Percentiles rank a stretch among this genome's conserved stretches.
Evolutionary conservation across 2,888 invertebrate species (phyloP).

Genomic region (Apocheima hispidaria): DNA sequence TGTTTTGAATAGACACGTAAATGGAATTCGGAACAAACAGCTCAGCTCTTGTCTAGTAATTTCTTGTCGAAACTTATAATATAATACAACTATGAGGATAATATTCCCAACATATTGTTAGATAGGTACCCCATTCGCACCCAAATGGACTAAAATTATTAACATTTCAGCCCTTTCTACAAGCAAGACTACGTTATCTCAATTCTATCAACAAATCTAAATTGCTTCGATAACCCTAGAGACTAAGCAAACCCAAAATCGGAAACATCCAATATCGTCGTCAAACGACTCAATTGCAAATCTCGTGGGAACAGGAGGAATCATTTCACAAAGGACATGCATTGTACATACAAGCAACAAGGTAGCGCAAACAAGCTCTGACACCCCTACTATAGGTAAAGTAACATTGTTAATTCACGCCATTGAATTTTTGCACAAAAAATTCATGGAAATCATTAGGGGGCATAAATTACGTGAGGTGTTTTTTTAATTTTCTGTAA

Average conservation of each 20-base stretch:
- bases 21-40: background rate
- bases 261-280: slow-evolving; percentile 41
- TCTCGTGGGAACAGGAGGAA: slow-evolving; percentile 48
- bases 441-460: too few relatives aligned
- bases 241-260: slow-evolving; percentile 40
- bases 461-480: too few relatives aligned
- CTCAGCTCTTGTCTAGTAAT: background rate
- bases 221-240: slow-evolving; percentile 34
- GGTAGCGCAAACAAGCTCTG: slow-evolving; percentile 33
- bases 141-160: slow-evolving; percentile 2
- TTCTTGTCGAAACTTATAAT: background rate
- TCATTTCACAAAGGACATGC: slow-evolving; percentile 56
- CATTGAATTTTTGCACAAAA: background rate
- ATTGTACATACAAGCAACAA: slow-evolving; percentile 48
- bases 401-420: background rate
- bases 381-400: slow-evolving; percentile 35
- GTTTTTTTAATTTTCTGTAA: too few relatives aligned
- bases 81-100: background rate
- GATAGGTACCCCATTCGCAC: background rate
- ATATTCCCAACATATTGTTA: slow-evolving; percentile 1
- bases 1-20: background rate
- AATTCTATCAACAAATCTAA: slow-evolving; percentile 14
- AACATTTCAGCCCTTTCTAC: slow-evolving; percentile 11
- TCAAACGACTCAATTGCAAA: slow-evolving; percentile 54
- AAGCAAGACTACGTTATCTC: slow-evolving; percentile 11